Conservation (phyloP, 2,797 vertebrate genomes). For the Antennarius maculatus region DNA sequence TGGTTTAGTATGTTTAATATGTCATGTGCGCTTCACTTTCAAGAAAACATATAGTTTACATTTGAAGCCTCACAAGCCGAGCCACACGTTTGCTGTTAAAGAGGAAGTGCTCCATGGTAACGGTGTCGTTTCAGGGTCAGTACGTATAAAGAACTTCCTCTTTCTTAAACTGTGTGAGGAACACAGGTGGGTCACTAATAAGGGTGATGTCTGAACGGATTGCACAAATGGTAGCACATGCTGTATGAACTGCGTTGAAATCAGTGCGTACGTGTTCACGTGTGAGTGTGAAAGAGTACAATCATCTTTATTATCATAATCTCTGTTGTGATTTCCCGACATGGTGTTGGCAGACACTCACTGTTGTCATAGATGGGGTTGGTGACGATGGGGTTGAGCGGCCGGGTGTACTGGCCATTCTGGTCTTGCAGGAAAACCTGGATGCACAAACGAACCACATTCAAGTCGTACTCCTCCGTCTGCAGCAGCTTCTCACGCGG, state of each 20-base stretch:
- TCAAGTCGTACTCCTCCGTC: constrained; percentile 94
- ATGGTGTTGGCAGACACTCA: constrained; percentile 50
- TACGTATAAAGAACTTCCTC: constrained; percentile 67
- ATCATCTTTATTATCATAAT: no score
- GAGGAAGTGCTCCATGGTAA: constrained; percentile 77
- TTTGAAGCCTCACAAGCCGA: constrained; percentile 35
- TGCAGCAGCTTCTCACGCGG: constrained; percentile 91
- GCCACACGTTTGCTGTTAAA: constrained; percentile 65
- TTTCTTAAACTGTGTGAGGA: constrained; percentile 64
- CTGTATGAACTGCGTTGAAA: background rate
- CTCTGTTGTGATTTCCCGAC: background rate
- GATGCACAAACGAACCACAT: constrained; percentile 96
- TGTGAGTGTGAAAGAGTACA: no score
- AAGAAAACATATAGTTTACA: constrained; percentile 24
- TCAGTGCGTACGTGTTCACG: no score
- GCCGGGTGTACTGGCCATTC: constrained; percentile 83
- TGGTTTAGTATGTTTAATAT: background rate
- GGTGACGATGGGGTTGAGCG: constrained; percentile 89
- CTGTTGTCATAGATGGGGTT: constrained; percentile 97
- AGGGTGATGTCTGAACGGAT: constrained; percentile 23
- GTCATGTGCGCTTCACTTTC: background rate
- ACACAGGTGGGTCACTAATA: constrained; percentile 25
- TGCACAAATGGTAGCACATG: background rate
- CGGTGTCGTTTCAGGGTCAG: constrained; percentile 56
- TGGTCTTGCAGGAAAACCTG: constrained; percentile 93